Conservation (phyloP, 2,888 invertebrate genomes). For the Sinotaia quadrata region DNA sequence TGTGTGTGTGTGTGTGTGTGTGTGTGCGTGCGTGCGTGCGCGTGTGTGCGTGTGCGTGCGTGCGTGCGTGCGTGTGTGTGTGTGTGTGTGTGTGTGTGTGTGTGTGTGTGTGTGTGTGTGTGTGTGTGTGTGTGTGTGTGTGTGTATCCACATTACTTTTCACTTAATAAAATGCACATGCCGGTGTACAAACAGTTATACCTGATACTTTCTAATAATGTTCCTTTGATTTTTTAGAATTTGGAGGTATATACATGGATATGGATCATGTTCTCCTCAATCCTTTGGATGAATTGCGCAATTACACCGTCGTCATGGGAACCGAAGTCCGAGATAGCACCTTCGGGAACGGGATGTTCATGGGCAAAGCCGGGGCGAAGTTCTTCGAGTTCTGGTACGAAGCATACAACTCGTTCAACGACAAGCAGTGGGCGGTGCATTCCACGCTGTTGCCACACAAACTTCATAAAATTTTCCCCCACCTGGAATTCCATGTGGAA, state of each 20-base stretch:
- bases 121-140: too few species aligned
- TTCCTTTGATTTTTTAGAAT: too few species aligned
- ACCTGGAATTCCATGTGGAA: not conserved
- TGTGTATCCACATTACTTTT: too few species aligned
- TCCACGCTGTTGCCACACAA: not conserved
- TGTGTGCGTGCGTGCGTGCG: too few species aligned
- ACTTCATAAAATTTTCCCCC: not conserved
- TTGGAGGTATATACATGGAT: constrained; percentile 2
- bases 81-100: too few species aligned
- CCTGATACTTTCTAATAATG: too few species aligned
- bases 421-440: not conserved
- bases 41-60: too few species aligned
- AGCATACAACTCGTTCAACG: not conserved
- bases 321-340: not conserved
- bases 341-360: constrained; percentile 3
- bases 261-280: constrained; percentile 6
- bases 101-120: too few species aligned
- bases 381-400: not conserved
- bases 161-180: too few species aligned
- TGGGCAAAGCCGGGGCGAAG: not conserved
- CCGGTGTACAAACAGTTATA: too few species aligned
- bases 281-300: constrained; percentile 5
- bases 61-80: too few species aligned
- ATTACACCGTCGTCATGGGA: not conserved
- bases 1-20: too few species aligned